Evolutionary conservation across 2,888 invertebrate genomes (phyloP).

Genomic region (Mactromeris polynyma): DNA sequence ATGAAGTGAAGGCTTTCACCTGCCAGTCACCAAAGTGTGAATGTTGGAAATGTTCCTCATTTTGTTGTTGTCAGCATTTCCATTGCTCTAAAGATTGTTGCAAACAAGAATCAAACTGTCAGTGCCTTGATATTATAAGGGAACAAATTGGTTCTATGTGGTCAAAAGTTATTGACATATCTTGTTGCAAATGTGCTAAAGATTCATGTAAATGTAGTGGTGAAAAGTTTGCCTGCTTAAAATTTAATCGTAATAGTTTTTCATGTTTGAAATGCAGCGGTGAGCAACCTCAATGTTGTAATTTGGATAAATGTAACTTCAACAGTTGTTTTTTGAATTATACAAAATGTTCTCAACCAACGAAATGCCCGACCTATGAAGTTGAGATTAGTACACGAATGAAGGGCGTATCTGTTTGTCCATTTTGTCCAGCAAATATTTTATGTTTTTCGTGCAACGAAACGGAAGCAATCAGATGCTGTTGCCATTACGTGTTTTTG

Average conservation of each 20-base stretch:
- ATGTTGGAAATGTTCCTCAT: background rate
- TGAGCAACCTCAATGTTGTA: background rate
- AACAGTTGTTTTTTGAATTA: background rate
- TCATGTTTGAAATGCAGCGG: background rate
- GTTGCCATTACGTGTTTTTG: conserved; percentile 31
- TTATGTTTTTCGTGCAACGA: conserved; percentile 28
- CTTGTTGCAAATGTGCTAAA: background rate
- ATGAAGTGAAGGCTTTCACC: background rate
- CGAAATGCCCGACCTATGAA: conserved; percentile 25
- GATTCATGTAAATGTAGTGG: background rate
- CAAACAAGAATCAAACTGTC: background rate
- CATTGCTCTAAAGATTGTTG: background rate
- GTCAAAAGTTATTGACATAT: background rate
- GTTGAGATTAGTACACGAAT: conserved; percentile 10
- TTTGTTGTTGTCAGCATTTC: background rate
- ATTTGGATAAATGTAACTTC: background rate
- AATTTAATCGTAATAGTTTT: background rate
- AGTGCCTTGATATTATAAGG: conserved; percentile 25
- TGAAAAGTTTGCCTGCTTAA: background rate
- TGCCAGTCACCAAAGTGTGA: background rate
- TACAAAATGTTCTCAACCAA: background rate
- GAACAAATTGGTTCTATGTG: background rate
- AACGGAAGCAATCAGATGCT: conserved; percentile 13
- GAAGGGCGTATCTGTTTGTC: background rate
- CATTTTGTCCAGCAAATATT: conserved; percentile 26